These are phyloP conservation scores for Platichthys stellatus DNA, from an alignment of 2,113 vertebrate species.

Conservation along the genomic window DNA sequence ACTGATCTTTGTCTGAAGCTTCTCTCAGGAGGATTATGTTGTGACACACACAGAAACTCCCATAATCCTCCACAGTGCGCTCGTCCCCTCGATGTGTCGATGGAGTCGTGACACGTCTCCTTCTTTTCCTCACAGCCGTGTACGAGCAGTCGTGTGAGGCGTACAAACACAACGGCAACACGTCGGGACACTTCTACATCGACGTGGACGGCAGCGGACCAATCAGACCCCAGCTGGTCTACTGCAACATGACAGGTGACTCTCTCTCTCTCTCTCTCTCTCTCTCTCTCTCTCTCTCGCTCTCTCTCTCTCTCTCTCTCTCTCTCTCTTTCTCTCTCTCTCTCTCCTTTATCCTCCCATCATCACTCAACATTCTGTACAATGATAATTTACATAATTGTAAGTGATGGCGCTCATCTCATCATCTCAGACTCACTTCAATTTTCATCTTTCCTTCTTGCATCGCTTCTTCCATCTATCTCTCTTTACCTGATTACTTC, in stretches of 20 bases:
- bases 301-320: background rate
- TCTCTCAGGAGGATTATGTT: background rate
- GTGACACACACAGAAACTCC: conserved; percentile 1
- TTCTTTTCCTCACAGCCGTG: conserved; percentile 62
- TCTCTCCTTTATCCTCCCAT: background rate
- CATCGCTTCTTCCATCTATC: background rate
- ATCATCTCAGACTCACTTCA: background rate
- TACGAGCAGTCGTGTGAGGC: conserved; percentile 91
- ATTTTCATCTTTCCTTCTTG: background rate
- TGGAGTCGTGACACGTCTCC: background rate
- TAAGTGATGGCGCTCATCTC: too few species aligned
- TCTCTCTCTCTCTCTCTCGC: background rate
- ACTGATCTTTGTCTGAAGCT: too few species aligned
- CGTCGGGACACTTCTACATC: conserved; percentile 86
- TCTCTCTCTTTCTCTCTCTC: background rate
- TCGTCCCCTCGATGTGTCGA: background rate
- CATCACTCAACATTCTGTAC: background rate
- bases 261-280: background rate
- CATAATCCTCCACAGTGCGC: too few species aligned
- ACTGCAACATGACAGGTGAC: conserved; percentile 88
- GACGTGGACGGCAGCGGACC: conserved; percentile 91
- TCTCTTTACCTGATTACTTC: too few species aligned
- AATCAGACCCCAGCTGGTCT: conserved; percentile 84
- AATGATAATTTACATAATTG: too few species aligned
- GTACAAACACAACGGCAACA: conserved; percentile 87